Conservation (phyloP, 2,888 invertebrate genomes). For the Deroplatys truncata region DNA sequence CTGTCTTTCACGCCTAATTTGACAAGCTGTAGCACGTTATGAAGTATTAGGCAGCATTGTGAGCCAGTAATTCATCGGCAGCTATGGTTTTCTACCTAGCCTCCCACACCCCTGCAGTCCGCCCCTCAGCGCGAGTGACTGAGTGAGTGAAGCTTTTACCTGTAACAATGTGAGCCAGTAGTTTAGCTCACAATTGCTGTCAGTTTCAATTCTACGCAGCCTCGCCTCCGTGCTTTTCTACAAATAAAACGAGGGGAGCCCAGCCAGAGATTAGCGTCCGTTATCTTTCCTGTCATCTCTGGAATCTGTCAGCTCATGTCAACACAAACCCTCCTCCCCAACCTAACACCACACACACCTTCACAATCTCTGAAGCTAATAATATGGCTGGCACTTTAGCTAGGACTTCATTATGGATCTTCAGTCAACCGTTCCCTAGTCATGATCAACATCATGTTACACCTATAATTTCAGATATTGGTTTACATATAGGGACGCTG, state of each 20-base stretch:
- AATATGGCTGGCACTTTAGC: background rate
- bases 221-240: background rate
- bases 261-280: constrained; percentile 7
- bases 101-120: background rate
- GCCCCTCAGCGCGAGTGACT: no score
- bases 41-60: background rate
- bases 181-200: constrained; percentile 24
- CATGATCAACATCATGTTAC: no score
- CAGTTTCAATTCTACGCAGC: constrained; percentile 12
- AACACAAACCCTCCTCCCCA: background rate
- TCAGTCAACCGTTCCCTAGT: background rate
- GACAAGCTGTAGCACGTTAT: background rate
- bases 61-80: background rate
- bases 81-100: no score
- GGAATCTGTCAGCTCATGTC: constrained; percentile 8
- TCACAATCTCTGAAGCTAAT: background rate
- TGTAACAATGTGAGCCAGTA: constrained; percentile 14
- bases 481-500: no score
- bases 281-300: constrained; percentile 16
- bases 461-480: no score
- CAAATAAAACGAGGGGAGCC: background rate
- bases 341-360: background rate
- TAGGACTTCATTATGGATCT: background rate
- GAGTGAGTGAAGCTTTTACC: background rate
- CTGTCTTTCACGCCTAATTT: no score